Evolutionary conservation across 2,888 invertebrate species (phyloP), one percentile per base, ranked within the genome.

Genomic region (Apotomis capreana): DNA sequence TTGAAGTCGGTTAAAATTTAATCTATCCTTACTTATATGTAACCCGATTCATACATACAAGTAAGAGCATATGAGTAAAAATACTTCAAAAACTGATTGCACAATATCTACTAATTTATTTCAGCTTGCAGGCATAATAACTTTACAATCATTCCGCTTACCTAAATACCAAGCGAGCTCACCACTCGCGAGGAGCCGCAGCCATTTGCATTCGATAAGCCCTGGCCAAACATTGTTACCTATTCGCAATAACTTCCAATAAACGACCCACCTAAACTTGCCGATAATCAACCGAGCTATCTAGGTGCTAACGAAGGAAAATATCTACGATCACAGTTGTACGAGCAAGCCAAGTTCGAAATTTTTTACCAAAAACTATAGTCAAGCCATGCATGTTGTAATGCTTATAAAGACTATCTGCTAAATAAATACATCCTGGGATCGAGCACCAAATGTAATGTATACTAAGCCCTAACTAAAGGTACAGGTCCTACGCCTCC

Each of bases 131-230:
- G 40, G 13, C 52, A 57, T 64, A 44, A 65, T 70, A 69, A 69
- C 54, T 70, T 55, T 37, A 15, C 60, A 60, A 61, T 61, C 49
- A 67, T 67, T 51, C 61, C 61, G 44, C 71, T 71, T 44, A 68
- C 61, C 67, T 44, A 55, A 55, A 55, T 70, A 61, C 70, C 51
- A 63, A 71, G 74, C 63, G 75, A 70, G 74, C 77, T 75, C 75
- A 76, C 76, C 71, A 57, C 67, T 68, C 58, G 72, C 71, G 73
- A 79, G 74, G 73, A 75, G 73, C 77, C 76, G 65, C 74, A 70
- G 70, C 74, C 73, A 83, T 85, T 84, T 82, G 80, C 84, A 86
- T 85, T 83, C 77, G 81, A 80, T 81, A 82, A 80, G 78, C 79
- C 76, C 74, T 73, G 76, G 70, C 71, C 77, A 77, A 78, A 80